Conservation (phyloP, 1,140 invertebrate species). For the Listronotus bonariensis region DNA sequence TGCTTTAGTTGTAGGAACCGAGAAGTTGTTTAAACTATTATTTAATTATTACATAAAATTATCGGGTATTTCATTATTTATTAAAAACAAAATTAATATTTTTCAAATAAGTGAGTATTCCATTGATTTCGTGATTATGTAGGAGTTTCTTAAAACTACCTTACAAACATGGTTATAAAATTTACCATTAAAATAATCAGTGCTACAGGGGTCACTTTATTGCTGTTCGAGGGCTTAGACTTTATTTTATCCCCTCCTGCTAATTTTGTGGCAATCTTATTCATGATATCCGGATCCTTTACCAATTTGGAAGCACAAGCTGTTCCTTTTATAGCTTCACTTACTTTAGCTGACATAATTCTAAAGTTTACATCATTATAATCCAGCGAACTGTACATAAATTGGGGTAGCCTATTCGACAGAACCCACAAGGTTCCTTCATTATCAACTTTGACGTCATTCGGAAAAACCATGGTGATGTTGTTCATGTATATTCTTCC, state of each 20-base stretch:
- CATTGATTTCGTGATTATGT: no score
- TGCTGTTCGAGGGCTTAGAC: background rate
- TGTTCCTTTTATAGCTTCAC: conserved; percentile 71
- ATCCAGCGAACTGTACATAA: conserved; percentile 70
- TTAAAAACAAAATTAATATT: no score
- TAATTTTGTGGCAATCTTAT: conserved; percentile 26
- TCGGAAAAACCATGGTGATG: conserved; percentile 75
- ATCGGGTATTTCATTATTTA: no score
- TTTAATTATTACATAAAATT: no score
- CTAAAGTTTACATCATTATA: conserved; percentile 72
- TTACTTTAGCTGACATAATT: conserved; percentile 67
- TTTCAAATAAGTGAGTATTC: no score
- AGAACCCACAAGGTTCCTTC: conserved; percentile 75
- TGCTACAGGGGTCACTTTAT: no score
- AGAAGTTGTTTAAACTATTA: no score
- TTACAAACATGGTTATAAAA: background rate
- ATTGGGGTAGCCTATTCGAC: conserved; percentile 71
- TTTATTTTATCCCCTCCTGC: conserved; percentile 15
- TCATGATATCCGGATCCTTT: conserved; percentile 38
- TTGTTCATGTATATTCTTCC: conserved; percentile 72
- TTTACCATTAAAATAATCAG: no score
- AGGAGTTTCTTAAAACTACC: background rate
- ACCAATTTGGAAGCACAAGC: conserved; percentile 62
- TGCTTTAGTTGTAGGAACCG: no score
- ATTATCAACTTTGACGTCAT: conserved; percentile 75